A percentile compares a stretch with the other conserved stretches of the same genome.
phyloP scores from a whole-genome alignment of 2,113 vertebrate species.

The Mus pahari region DNA sequence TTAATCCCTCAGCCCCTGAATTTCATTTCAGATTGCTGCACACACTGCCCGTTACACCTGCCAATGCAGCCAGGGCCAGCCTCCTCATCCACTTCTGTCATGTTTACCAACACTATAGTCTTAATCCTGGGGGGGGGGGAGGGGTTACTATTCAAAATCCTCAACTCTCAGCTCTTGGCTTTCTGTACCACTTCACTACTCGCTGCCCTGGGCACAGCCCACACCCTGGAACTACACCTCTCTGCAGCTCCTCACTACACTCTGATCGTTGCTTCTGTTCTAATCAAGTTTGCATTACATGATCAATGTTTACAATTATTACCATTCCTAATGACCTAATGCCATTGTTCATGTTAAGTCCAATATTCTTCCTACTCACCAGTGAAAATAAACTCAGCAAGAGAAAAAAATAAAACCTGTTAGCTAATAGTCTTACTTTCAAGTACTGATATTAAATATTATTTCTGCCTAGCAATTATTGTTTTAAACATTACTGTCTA shows the following conservation, averaged over 20 bases:
- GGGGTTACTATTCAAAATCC: constrained; percentile 22
- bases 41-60: neutral
- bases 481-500: neutral
- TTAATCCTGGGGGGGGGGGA: neutral
- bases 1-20: neutral
- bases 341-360: neutral
- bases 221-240: neutral
- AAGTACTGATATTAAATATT: neutral
- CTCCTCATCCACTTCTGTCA: neutral
- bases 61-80: neutral
- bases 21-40: neutral
- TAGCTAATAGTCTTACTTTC: neutral
- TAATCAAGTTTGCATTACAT: constrained; percentile 29
- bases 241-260: neutral
- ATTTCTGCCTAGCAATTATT: neutral
- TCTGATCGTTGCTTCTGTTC: neutral
- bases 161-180: neutral
- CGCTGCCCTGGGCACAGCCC: neutral
- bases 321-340: neutral
- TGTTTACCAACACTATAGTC: neutral
- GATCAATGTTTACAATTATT: constrained; percentile 33
- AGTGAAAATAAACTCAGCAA: neutral
- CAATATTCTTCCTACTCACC: neutral
- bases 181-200: constrained; percentile 1
- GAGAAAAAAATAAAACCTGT: neutral